Evolutionary conservation across 1,140 invertebrate species (phyloP), one percentile per base, ranked within the genome.

Genomic region (Kradibia gibbosae): DNA sequence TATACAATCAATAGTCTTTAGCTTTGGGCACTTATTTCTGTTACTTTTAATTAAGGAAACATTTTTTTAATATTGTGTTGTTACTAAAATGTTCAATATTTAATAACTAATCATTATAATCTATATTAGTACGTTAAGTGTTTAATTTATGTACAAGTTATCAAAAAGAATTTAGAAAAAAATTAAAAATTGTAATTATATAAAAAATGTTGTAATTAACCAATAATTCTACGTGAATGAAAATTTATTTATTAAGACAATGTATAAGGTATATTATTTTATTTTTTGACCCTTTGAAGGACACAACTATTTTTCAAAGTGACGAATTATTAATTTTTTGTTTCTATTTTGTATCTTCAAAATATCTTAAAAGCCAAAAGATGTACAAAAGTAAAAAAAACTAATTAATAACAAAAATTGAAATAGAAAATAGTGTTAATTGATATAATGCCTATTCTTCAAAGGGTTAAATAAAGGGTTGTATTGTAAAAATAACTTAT

Each of bases 401-500:
- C 57, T 34, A 39, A 20, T 67, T n/a, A n/a, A 53, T n/a, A 39
- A 67, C 39, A 8, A 67, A 67, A 22, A 39, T 67, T 39, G 8
- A 67, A 39, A 13, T 4, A n/a, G 0, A n/a, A n/a, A 67, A 39
- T 39, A 17, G 34, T 67, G 31, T 34, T 28, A n/a, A 67, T 67
- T 25, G 1, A 39, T 22, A 22, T 67, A 39, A 67, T n/a, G 1
- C 20, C n/a, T 36, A 28, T 20, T 10, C 62, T 67, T 67, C 62
- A n/a, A 67, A 67, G 62, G 62, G 7, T 62, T 76, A 45, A 45
- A 42, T 2, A 67, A 72, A 79, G 36, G 55, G 77, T 53, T 79
- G 25, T 78, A 78, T 79, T 79, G 67, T 79, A 79, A 48, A 79
- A 79, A 71, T 67, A 71, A 79, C 5, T 57, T 71, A 72, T 79